These are phyloP conservation scores for Sparus aurata DNA, from an alignment of 2,797 vertebrate genomes.

Conservation along the genomic window DNA sequence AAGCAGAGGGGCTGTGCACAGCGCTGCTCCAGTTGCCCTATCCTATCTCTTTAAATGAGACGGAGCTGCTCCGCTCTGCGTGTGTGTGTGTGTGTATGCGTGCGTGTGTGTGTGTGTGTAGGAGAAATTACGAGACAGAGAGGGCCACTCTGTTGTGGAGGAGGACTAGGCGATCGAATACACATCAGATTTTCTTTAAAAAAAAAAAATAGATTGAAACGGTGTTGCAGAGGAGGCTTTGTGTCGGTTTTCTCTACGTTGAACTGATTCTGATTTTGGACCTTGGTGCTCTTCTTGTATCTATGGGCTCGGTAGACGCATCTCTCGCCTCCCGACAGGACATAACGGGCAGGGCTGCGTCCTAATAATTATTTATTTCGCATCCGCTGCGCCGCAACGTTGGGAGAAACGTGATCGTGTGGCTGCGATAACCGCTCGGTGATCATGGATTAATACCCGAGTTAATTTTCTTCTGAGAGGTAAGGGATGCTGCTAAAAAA, in stretches of 20 bases:
- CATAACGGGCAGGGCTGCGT: conserved; percentile 72
- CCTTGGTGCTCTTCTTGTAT: conserved; percentile 35
- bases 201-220: not conserved
- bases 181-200: conserved; percentile 39
- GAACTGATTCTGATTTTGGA: conserved; percentile 15
- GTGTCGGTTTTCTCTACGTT: not conserved
- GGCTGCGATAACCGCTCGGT: conserved; percentile 39
- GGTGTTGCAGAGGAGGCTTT: not conserved
- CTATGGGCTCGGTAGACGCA: conserved; percentile 74
- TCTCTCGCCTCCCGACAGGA: conserved; percentile 71
- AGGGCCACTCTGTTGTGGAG: conserved; percentile 73
- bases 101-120: conserved; percentile 44
- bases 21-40: conserved; percentile 52
- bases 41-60: conserved; percentile 81
- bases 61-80: conserved; percentile 54
- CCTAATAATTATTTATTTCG: conserved; percentile 63
- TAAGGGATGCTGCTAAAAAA: conserved; percentile 60
- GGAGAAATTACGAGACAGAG: conserved; percentile 71
- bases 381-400: conserved; percentile 62
- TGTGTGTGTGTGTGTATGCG: conserved; percentile 18
- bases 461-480: conserved; percentile 77
- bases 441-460: conserved; percentile 83
- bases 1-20: conserved; percentile 39
- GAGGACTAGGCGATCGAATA: conserved; percentile 58
- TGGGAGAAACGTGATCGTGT: conserved; percentile 71